Conservation (phyloP, 2,888 invertebrate genomes). For the Smittia aterrima region DNA sequence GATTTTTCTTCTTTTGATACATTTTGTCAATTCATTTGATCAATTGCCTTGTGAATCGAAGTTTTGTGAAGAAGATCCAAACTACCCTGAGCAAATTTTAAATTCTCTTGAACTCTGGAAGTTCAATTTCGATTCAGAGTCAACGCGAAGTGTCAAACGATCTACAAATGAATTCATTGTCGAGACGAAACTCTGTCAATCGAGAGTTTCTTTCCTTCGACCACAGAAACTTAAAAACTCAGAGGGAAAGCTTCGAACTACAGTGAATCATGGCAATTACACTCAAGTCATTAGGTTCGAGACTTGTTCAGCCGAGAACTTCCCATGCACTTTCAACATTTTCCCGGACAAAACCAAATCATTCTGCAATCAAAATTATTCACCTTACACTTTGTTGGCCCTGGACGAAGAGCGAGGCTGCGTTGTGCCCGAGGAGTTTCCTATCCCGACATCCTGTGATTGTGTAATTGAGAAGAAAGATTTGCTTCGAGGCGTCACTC, state of each 20-base stretch:
- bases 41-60: background rate
- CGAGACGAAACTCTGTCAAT: slow-evolving; percentile 22
- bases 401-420: background rate
- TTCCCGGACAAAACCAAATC: slow-evolving; percentile 10
- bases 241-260: background rate
- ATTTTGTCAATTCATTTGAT: no score
- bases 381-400: background rate
- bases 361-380: slow-evolving; percentile 22
- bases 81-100: background rate
- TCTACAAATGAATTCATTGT: background rate
- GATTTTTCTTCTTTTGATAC: background rate
- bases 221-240: background rate
- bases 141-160: background rate
- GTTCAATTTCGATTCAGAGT: background rate
- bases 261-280: slow-evolving; percentile 24
- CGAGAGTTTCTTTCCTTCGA: background rate
- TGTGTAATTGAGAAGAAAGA: background rate
- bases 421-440: background rate
- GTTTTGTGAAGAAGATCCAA: slow-evolving; percentile 7
- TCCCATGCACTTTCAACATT: slow-evolving; percentile 27
- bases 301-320: background rate
- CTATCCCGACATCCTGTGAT: slow-evolving; percentile 6
- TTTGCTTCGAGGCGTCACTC: background rate
- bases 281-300: slow-evolving; percentile 17
- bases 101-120: slow-evolving; percentile 2